A percentile compares a stretch with the other conserved stretches of the same genome.
Evolutionary conservation across 2,888 invertebrate genomes (phyloP).

Genomic region (Strigamia maritima): DNA sequence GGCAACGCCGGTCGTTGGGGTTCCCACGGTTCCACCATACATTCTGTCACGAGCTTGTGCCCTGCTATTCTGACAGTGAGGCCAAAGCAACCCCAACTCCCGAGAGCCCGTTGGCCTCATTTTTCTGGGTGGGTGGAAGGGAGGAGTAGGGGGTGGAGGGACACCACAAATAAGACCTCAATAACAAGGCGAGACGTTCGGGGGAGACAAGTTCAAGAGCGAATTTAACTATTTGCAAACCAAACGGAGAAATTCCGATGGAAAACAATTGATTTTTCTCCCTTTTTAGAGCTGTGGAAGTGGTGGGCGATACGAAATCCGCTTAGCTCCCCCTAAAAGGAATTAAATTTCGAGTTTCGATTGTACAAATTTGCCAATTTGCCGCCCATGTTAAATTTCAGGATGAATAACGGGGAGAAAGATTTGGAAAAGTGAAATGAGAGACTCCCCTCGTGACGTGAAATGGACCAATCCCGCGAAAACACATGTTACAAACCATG

Average conservation of each 20-base stretch:
- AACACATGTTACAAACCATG: conserved; percentile 37
- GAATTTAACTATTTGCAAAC: not conserved
- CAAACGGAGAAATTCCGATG: not conserved
- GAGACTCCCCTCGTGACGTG: not conserved
- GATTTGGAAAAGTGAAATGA: not conserved
- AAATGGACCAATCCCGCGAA: conserved; percentile 31
- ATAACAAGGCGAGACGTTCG: conserved; percentile 16
- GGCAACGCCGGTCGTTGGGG: conserved; percentile 37
- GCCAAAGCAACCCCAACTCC: conserved; percentile 4
- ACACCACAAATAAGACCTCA: conserved; percentile 18
- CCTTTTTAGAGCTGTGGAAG: not conserved
- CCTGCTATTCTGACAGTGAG: conserved; percentile 31
- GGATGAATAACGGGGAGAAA: not conserved
- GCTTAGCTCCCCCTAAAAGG: not conserved
- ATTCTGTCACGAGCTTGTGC: conserved; percentile 37
- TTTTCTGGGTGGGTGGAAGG: conserved; percentile 1
- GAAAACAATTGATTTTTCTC: not conserved
- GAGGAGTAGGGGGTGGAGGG: not conserved
- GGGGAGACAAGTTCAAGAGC: conserved; percentile 20
- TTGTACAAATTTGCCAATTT: not conserved
- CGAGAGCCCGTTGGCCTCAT: conserved; percentile 34
- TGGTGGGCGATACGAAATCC: not conserved
- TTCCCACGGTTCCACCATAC: conserved; percentile 39
- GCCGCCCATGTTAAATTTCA: not conserved
- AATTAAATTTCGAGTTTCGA: not conserved